Conservation (phyloP, 2,113 vertebrate genomes). For the Chloropsis cyanopogon region DNA sequence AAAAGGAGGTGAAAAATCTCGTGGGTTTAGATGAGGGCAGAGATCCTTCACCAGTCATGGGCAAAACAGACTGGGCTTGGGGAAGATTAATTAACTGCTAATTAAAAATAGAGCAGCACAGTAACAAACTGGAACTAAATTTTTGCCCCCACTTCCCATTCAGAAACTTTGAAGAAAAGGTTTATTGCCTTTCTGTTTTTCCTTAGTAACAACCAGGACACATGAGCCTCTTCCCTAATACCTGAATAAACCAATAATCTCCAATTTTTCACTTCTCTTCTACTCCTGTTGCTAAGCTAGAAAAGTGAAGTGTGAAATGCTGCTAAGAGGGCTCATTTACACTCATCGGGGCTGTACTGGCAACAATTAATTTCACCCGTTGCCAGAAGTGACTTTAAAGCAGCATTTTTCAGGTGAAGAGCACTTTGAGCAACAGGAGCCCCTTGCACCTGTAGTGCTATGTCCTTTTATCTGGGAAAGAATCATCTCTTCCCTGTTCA, state of each 20-base stretch:
- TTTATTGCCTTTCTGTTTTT: background rate
- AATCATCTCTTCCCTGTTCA: fast-evolving
- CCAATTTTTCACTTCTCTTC: background rate
- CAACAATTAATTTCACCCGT: background rate
- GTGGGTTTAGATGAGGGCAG: background rate
- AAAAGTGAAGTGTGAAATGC: background rate
- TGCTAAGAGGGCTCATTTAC: background rate
- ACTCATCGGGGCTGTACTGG: background rate
- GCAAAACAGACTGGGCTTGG: background rate
- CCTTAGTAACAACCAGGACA: background rate
- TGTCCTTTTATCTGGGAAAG: background rate
- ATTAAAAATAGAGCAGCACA: background rate
- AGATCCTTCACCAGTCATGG: background rate
- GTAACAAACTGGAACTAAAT: background rate
- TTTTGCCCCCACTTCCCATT: background rate
- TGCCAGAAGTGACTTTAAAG: background rate
- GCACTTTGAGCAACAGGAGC: background rate
- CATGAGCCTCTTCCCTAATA: background rate
- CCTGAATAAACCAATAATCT: background rate
- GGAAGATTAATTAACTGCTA: background rate
- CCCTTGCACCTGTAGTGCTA: background rate
- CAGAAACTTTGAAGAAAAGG: background rate
- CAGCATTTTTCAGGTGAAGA: background rate
- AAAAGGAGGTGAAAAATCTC: background rate
- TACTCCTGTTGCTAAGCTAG: background rate